Percentiles rank a stretch among this genome's conserved stretches.
Evolutionary conservation across 2,797 vertebrate genomes (phyloP).

Genomic region (Falco novaeseelandiae): DNA sequence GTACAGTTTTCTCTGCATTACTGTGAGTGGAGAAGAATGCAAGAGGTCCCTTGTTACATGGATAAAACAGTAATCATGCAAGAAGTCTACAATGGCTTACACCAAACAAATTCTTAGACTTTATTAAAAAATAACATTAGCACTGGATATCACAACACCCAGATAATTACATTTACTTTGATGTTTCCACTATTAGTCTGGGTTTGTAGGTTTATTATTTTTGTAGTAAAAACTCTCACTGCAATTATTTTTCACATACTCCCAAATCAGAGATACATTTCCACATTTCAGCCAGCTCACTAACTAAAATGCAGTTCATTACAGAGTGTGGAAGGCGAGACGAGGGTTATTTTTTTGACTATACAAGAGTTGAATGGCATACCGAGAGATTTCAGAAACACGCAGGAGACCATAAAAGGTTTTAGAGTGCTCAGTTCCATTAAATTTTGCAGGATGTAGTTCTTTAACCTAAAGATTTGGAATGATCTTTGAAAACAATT

Average conservation of each 20-base stretch:
- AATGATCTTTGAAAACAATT: background rate
- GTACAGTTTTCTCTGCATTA: background rate
- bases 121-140: background rate
- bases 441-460: background rate
- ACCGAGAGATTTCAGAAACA: background rate
- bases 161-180: background rate
- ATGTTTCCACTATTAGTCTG: background rate
- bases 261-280: background rate
- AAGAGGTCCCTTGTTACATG: background rate
- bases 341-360: background rate
- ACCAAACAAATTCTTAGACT: background rate
- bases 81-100: background rate
- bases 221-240: background rate
- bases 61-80: background rate
- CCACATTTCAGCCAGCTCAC: background rate
- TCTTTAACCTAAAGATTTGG: background rate
- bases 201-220: background rate
- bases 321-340: background rate
- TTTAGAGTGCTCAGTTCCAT: background rate
- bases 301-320: background rate
- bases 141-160: background rate
- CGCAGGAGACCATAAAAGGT: background rate
- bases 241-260: background rate
- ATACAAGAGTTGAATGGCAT: background rate
- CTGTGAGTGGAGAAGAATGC: background rate